Evolutionary conservation across 2,888 invertebrate species (phyloP), one percentile per base, ranked within the genome.

Genomic region (Diaprepes abbreviatus): DNA sequence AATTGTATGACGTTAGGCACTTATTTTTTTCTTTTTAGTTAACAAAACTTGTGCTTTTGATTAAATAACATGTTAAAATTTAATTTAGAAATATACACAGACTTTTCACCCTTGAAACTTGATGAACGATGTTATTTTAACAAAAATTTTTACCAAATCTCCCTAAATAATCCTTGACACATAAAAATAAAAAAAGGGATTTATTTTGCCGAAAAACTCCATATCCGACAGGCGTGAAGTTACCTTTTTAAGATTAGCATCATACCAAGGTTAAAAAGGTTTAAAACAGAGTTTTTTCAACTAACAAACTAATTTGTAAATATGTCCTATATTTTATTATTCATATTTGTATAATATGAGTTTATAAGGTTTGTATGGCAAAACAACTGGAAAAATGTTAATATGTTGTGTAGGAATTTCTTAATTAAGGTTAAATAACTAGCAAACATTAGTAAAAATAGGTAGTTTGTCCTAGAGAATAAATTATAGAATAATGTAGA

Each of bases 361-460:
- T 19, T 43, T 21, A 43, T 43, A 19, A 43, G 2, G 9, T 10
- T 21, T 43, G 19, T 4, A 19, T 9, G 43, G 19, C 33, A 33
- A 33, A 7, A 33, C 6, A 33, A 33, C 21, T 43, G 19, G 21
- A 43, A 43, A 43, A 21, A 43, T 43, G 19, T 9, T 43, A 43
- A 21, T 43, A 43, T 21, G 19, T 43, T 7, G 10, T n/a, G 19
- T 17, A 4, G 16, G 36, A 19, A 28, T 28, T n/a, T 19, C 4
- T 54, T 54, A 54, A 54, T 33, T 35, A 36, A 35, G 54, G 54
- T 35, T 36, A 35, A 19, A 54, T 54, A 54, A 17, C 19, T 33
- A 35, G 54, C 54, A n/a, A 14, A 35, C 10, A 35, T 19, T 35
- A 35, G 19, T 19, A 36, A 5, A 31, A 54, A 54, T 10, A 36